phyloP scores from a whole-genome alignment of 92 coral and sea anemone genomes.

The Diadumene lineata region DNA sequence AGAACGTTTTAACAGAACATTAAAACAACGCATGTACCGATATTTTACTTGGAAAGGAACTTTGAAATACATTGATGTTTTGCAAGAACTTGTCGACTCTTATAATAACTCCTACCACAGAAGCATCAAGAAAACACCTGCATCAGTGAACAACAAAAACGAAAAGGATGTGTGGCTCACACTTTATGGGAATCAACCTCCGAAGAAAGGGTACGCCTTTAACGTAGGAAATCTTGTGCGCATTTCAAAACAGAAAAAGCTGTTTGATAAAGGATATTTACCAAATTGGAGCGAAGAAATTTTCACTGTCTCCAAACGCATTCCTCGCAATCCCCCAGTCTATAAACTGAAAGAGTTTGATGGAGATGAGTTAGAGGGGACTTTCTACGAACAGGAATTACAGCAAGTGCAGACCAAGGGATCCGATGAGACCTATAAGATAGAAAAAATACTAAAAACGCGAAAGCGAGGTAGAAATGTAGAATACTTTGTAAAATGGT shows the following conservation, averaged over 20 bases:
- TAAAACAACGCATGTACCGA: constrained; percentile 32
- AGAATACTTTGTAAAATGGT: constrained; percentile 54
- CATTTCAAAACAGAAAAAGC: constrained; percentile 29
- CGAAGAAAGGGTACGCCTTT: constrained; percentile 13
- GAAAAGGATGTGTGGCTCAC: constrained; percentile 44
- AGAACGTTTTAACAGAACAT: constrained; percentile 43
- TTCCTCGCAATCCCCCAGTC: constrained; percentile 31
- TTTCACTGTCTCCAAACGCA: constrained; percentile 20
- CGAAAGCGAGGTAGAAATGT: constrained; percentile 39
- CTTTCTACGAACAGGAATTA: constrained; percentile 45
- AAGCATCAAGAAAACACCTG: constrained; percentile 35
- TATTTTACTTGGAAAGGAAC: constrained; percentile 55
- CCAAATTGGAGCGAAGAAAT: constrained; percentile 41
- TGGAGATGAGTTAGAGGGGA: constrained; percentile 37
- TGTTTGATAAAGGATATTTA: constrained; percentile 34
- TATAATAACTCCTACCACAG: constrained; percentile 47
- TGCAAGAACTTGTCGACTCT: constrained; percentile 28
- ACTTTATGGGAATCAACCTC: constrained; percentile 26
- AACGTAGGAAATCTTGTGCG: constrained; percentile 35
- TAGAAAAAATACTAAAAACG: constrained; percentile 30
- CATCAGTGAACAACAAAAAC: constrained; percentile 27
- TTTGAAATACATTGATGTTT: constrained; percentile 11
- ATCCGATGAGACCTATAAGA: constrained; percentile 33
- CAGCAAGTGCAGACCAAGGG: constrained; percentile 33
- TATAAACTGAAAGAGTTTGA: constrained; percentile 36